These are phyloP conservation scores for Trichosurus vulpecula DNA, from an alignment of 2,797 vertebrate genomes.

Conservation along the genomic window DNA sequence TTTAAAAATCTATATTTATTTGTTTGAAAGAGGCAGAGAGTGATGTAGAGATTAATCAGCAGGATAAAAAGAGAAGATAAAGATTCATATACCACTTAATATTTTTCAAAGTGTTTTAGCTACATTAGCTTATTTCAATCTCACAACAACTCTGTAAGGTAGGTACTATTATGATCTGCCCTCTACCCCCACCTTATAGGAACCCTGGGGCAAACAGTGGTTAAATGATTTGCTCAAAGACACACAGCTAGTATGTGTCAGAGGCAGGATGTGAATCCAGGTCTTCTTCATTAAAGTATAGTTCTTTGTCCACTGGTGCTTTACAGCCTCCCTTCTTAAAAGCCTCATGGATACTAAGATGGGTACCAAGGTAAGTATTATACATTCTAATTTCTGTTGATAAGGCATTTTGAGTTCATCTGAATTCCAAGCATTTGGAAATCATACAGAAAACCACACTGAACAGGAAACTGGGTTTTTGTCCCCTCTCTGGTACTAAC, in stretches of 20 bases:
- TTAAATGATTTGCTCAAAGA: background rate
- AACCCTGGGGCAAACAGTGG: background rate
- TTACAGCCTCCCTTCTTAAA: background rate
- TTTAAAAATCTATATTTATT: background rate
- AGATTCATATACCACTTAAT: background rate
- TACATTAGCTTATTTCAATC: background rate
- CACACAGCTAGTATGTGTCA: background rate
- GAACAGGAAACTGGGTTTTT: background rate
- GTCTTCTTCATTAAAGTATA: background rate
- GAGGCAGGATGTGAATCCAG: background rate
- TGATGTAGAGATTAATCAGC: background rate
- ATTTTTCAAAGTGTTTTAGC: background rate
- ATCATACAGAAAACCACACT: background rate
- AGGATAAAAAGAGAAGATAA: background rate
- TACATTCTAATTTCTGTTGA: background rate
- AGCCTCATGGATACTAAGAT: background rate
- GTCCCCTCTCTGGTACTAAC: background rate
- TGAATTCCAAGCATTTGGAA: slow-evolving; percentile 47
- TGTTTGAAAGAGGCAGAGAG: background rate
- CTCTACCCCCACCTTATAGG: no score
- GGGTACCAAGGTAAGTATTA: background rate
- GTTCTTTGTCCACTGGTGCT: background rate
- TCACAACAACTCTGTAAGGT: background rate
- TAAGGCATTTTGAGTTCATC: slow-evolving; percentile 1
- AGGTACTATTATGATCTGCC: background rate